Evolutionary conservation across 2,888 invertebrate species (phyloP).

Genomic region (Zaprionus lineosus): DNA sequence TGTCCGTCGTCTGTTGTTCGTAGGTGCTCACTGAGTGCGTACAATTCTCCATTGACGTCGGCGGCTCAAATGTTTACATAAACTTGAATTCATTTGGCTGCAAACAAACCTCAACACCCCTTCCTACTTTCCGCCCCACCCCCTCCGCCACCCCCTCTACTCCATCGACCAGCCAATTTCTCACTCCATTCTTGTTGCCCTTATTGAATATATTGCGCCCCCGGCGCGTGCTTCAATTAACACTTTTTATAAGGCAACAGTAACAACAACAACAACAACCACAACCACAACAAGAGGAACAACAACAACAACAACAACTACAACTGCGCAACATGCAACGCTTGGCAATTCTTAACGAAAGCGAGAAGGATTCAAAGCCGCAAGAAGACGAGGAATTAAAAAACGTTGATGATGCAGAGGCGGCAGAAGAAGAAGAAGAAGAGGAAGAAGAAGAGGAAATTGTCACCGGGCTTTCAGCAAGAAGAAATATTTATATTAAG

Average conservation of each 20-base stretch:
- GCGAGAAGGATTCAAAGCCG: background rate
- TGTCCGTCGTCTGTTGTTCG: too few species aligned
- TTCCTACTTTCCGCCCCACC: background rate
- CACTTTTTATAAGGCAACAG: slow-evolving; percentile 43
- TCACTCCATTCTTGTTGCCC: slow-evolving; percentile 6
- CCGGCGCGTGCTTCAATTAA: slow-evolving; percentile 68
- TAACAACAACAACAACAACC: slow-evolving; percentile 24
- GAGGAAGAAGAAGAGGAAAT: slow-evolving; percentile 10
- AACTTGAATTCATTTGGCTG: slow-evolving; percentile 61
- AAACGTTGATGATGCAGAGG: background rate
- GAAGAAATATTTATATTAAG: slow-evolving; percentile 33
- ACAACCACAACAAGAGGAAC: slow-evolving; percentile 1
- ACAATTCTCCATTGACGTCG: slow-evolving; percentile 64
- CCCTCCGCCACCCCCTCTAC: background rate
- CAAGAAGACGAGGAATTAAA: background rate
- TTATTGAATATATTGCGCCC: slow-evolving; percentile 13
- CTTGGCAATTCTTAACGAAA: slow-evolving; percentile 6
- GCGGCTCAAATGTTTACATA: slow-evolving; percentile 69
- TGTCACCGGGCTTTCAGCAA: slow-evolving; percentile 48
- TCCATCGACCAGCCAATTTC: background rate
- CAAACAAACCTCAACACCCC: slow-evolving; percentile 16
- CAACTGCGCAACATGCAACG: slow-evolving; percentile 40
- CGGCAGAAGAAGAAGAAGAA: background rate
- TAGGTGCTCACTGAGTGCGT: slow-evolving; percentile 49
- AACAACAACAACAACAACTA: background rate